These are phyloP conservation scores for Scylla paramamosain DNA, from an alignment of 1,140 invertebrate genomes.

Conservation along the genomic window DNA sequence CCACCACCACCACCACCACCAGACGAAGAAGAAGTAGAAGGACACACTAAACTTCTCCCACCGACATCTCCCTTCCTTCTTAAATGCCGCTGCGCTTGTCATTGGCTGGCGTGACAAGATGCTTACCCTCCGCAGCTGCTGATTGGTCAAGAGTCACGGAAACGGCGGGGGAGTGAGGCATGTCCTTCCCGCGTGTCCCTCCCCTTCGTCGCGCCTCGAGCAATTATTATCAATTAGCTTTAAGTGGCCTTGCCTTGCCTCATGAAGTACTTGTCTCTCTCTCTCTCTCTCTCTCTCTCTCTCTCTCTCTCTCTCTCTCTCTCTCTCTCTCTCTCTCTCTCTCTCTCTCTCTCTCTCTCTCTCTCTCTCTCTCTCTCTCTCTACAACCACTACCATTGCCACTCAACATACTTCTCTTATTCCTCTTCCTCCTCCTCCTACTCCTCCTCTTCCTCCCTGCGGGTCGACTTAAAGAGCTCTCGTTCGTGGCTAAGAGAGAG, in stretches of 20 bases:
- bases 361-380: background rate
- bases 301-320: no score
- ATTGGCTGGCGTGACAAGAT: constrained; percentile 65
- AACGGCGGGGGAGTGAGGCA: constrained; percentile 40
- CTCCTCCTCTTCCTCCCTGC: background rate
- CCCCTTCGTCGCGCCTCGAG: constrained; percentile 26
- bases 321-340: no score
- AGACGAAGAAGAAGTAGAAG: background rate
- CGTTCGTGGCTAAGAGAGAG: background rate
- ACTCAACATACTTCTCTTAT: background rate
- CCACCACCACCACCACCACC: background rate
- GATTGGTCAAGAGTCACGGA: constrained; percentile 60
- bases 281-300: no score
- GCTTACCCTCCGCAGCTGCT: constrained; percentile 19
- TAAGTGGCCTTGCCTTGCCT: constrained; percentile 29
- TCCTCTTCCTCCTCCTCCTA: no score
- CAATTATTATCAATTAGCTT: constrained; percentile 53
- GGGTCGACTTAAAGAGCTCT: background rate
- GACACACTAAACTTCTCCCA: constrained; percentile 10
- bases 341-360: background rate
- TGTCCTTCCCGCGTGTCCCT: constrained; percentile 15
- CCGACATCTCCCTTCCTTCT: constrained; percentile 37
- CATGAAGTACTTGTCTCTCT: background rate
- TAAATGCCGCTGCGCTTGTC: constrained; percentile 45
- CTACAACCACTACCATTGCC: background rate